Conservation (phyloP, 2,797 vertebrate species). For the Arrhamphus sclerolepis region DNA sequence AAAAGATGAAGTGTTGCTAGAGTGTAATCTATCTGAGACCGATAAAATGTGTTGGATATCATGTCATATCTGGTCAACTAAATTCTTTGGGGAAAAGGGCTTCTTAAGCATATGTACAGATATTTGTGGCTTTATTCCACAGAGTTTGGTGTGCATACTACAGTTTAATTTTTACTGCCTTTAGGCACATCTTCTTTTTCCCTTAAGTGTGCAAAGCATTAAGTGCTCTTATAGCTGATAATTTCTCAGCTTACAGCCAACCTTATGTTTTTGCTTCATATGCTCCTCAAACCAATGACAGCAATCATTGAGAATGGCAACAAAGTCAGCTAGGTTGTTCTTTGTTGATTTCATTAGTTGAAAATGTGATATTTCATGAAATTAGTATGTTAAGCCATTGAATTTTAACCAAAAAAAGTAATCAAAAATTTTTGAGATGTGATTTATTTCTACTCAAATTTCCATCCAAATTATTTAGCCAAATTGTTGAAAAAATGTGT, state of each 20-base stretch:
- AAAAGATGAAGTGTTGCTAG: neutral
- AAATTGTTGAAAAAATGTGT: too few species aligned
- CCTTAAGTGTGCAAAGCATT: constrained; percentile 7
- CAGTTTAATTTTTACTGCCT: constrained; percentile 3
- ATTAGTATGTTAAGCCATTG: neutral
- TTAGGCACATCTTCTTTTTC: neutral
- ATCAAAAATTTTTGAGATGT: too few species aligned
- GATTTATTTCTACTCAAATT: too few species aligned
- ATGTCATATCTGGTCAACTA: constrained; percentile 22
- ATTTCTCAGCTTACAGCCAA: neutral
- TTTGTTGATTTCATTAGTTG: neutral
- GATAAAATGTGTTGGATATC: constrained; percentile 23
- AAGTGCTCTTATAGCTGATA: neutral
- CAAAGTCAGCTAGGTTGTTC: constrained; percentile 28
- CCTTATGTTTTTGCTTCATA: neutral
- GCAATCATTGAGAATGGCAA: constrained; percentile 27
- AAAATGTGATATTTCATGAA: constrained; percentile 1
- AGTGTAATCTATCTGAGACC: constrained; percentile 1
- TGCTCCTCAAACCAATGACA: constrained; percentile 10
- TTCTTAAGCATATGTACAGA: constrained; percentile 31
- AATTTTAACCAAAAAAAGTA: too few species aligned
- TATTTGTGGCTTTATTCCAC: constrained; percentile 36
- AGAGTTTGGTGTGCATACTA: constrained; percentile 16
- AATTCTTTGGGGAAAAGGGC: constrained; percentile 11
- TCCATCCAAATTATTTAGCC: too few species aligned